Base-by-base conservation (phyloP, 2,888 invertebrate genomes). In the Phalera bucephala region DNA sequence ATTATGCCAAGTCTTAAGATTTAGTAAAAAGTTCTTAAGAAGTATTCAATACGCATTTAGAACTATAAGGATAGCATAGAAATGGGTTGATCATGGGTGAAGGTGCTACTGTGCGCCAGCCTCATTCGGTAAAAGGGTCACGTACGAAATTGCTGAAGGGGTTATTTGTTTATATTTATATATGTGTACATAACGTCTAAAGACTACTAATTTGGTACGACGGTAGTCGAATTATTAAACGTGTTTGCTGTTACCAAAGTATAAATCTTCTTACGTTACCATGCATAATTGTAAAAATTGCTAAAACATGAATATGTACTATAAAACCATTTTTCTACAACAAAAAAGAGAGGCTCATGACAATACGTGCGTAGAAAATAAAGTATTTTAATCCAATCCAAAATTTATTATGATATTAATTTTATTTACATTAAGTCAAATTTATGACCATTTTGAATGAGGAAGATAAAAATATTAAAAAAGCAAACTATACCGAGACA, bases 41-140 rank as follows among this genome's bases (percentile, higher is more conserved):
- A n/a, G n/a, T 76, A 86, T 85, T 81, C 80, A 70, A 78, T 66
- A 66, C 75, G 73, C 75, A 81, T 69, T 72, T 64, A 64, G 59
- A 45, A 66, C 45, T 60, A 58, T 68, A 62, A 44, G 56, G 58
- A 56, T 64, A 52, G 82, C 74, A 86, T 86, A 77, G 74, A 74
- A 84, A 85, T 81, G 69, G 68, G 63, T 52, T 59, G 58, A 76
- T 78, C 75, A 79, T 54, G 50, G 52, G 54, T 51, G 55, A 56
- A 55, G 66, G 55, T 58, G 86, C 87, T 87, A 85, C 87, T 67
- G 87, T 84, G 66, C 58, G 61, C 55, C 53, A 60, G 43, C 36
- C 37, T 41, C 31, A 40, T 67, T 74, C 52, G 44, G 59, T 63
- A 81, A 80, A 72, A 73, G 56, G 59, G 70, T 82, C 86, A 85